Base-by-base conservation (phyloP, 1,140 invertebrate species). In the Caenorhabditis inopinata region DNA sequence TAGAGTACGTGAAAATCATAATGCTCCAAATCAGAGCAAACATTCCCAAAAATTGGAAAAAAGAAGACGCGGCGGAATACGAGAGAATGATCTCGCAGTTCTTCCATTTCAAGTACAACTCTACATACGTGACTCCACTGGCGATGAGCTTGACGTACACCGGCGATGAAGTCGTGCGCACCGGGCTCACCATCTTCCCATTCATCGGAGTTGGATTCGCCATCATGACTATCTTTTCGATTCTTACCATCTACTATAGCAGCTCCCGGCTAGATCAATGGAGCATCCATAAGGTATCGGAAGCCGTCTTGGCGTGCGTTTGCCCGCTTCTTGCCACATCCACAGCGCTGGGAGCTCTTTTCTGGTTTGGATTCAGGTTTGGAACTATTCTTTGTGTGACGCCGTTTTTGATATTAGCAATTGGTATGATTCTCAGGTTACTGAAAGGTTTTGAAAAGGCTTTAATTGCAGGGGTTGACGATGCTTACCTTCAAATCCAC, bases 401-500 rank as follows among this genome's bases (percentile, higher is more conserved):
- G 18, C 85, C 85, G 7, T 86, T 86, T 58, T 75, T 86, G 18
- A 83, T 86, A 73, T 38, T 86, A 46, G 85, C 85, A 1, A 85
- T 85, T 78, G 85, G 84, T 85, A 76, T 51, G 84, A n/a, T n/a
- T 38, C 47, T 47, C 2, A 58, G 38, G 16, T 29, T 79, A 25
- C 21, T 16, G 21, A 80, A 49, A 23, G 27, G 14, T 5, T 6
- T 11, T 3, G 35, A 51, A 18, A 75, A 53, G 62, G 2, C 11
- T 32, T 14, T 48, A 46, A 48, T 79, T 79, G 23, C 27, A 85
- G 84, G 85, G 46, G 85, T 86, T 2, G 85, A 86, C 62, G 85
- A 86, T 80, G 85, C 85, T 46, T 86, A 78, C 53, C 48, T 86
- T 32, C 87, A 85, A 83, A 84, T 86, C 27, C 84, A 86, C 62